phyloP scores from a whole-genome alignment of 1,140 invertebrate genomes.

The Grapholita molesta region DNA sequence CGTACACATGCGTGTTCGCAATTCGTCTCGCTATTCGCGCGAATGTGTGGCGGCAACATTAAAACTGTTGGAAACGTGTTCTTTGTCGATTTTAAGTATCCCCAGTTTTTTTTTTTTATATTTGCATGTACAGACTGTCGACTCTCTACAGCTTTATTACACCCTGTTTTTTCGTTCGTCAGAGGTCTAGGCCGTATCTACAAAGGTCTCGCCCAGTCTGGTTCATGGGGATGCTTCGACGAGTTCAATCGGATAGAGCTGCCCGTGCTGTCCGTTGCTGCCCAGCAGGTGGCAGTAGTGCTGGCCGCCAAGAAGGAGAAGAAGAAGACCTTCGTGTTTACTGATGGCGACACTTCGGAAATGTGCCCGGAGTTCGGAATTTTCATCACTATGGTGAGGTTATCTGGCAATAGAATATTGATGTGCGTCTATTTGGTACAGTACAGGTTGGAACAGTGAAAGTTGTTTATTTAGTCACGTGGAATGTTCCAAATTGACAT shows the following conservation, averaged over 20 bases:
- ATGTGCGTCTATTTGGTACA: neutral
- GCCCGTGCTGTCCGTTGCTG: constrained; percentile 95
- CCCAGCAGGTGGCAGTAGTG: constrained; percentile 97
- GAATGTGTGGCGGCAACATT: too few species aligned
- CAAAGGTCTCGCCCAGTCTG: constrained; percentile 95
- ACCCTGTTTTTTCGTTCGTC: constrained; percentile 46
- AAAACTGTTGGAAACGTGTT: too few species aligned
- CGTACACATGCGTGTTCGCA: too few species aligned
- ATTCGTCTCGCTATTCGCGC: too few species aligned
- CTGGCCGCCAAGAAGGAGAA: constrained; percentile 95
- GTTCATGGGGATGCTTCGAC: constrained; percentile 98
- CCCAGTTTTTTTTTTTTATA: too few species aligned
- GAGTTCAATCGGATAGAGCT: constrained; percentile 98
- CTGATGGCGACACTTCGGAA: constrained; percentile 95
- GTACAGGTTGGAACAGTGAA: too few species aligned
- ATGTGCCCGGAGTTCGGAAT: constrained; percentile 98
- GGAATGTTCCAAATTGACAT: too few species aligned
- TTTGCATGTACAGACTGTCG: too few species aligned
- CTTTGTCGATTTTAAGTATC: too few species aligned
- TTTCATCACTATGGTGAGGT: constrained; percentile 95
- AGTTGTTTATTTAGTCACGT: too few species aligned
- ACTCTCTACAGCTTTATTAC: too few species aligned
- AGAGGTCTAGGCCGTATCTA: constrained; percentile 93
- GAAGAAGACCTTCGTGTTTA: constrained; percentile 93
- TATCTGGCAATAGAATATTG: neutral